Conservation (phyloP, 2,797 vertebrate species). For the Argentina silus region DNA sequence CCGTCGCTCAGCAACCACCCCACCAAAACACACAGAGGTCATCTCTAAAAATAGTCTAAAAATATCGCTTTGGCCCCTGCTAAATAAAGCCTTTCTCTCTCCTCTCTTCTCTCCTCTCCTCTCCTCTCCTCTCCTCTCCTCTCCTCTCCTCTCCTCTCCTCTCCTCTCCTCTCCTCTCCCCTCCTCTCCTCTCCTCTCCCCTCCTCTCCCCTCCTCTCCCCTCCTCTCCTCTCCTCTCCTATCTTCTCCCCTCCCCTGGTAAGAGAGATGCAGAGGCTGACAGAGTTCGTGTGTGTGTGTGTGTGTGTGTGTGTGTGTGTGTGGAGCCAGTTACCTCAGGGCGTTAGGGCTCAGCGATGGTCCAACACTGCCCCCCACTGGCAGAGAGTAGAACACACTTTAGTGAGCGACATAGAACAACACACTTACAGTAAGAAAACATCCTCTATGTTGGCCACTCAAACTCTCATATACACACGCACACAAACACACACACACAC, state of each 20-base stretch:
- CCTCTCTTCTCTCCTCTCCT: background rate
- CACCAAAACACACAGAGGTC: no score
- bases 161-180: background rate
- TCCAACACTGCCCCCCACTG: constrained; percentile 71
- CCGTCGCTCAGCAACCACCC: no score
- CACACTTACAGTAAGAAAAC: background rate
- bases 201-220: constrained; percentile 13
- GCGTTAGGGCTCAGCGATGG: constrained; percentile 9
- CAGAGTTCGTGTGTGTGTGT: background rate
- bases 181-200: background rate
- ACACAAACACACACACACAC: background rate
- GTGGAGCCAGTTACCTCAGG: background rate
- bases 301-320: background rate
- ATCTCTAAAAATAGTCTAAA: constrained; percentile 38
- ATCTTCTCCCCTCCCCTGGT: background rate
- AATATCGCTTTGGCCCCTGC: constrained; percentile 58
- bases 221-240: background rate
- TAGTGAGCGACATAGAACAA: background rate
- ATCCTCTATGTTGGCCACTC: background rate
- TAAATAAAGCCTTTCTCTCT: constrained; percentile 36
- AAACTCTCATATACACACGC: constrained; percentile 13
- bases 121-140: background rate
- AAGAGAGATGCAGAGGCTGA: constrained; percentile 32
- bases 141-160: background rate
- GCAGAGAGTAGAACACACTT: background rate